Percentiles rank a stretch among this genome's conserved stretches.
phyloP scores from a whole-genome alignment of 2,888 invertebrate genomes.

The Drosophila parthenogenetica region DNA sequence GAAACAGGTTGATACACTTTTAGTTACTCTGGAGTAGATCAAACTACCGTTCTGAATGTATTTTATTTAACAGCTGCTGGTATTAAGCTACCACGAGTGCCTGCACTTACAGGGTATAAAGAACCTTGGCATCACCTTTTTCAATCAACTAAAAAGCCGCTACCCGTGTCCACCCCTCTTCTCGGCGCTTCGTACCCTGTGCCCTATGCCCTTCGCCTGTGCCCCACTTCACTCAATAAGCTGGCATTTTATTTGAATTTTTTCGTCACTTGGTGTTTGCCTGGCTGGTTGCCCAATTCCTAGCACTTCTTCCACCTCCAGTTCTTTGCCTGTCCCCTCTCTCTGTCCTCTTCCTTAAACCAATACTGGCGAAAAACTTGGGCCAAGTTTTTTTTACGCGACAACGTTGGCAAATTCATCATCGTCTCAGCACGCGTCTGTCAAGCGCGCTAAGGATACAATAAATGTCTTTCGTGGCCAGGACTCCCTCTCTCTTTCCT shows the following conservation, averaged over 20 bases:
- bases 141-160: constrained; percentile 73
- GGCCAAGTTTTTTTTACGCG: constrained; percentile 44
- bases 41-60: background rate
- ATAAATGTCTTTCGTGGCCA: constrained; percentile 76
- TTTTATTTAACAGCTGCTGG: too few species aligned
- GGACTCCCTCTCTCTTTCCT: constrained; percentile 14
- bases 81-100: background rate
- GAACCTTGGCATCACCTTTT: constrained; percentile 69
- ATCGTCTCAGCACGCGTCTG: constrained; percentile 80
- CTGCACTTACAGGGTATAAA: constrained; percentile 2
- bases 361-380: constrained; percentile 35
- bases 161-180: constrained; percentile 17
- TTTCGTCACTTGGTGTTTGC: constrained; percentile 69
- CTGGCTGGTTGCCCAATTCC: constrained; percentile 51
- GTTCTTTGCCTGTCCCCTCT: background rate
- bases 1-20: background rate
- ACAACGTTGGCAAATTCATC: constrained; percentile 71
- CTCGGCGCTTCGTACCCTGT: background rate
- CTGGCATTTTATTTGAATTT: constrained; percentile 79
- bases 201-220: constrained; percentile 2
- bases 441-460: constrained; percentile 78
- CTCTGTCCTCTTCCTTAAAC: background rate
- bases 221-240: constrained; percentile 60
- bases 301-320: constrained; percentile 25
- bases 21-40: background rate